phyloP scores from a whole-genome alignment of 2,113 vertebrate species.

The Grus americana region DNA sequence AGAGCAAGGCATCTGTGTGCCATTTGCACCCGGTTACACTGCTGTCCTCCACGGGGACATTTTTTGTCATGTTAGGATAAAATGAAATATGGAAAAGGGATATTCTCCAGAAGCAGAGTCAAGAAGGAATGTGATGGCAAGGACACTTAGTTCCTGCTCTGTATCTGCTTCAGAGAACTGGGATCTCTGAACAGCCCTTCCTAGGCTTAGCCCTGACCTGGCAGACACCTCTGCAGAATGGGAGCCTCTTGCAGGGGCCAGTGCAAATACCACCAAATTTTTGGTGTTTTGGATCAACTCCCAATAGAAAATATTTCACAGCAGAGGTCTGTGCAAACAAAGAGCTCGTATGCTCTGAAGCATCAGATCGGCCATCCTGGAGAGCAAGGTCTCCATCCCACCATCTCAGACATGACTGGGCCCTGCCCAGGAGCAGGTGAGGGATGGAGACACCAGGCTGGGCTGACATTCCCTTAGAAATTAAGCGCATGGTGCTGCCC shows the following conservation, averaged over 20 bases:
- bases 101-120: background rate
- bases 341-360: no score
- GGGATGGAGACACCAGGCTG: background rate
- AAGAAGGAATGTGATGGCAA: background rate
- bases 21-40: rapidly evolving
- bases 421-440: no score
- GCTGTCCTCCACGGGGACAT: background rate
- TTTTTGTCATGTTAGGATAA: background rate
- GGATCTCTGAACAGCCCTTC: background rate
- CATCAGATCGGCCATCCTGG: background rate
- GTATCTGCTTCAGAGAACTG: rapidly evolving
- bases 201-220: background rate
- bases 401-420: rapidly evolving
- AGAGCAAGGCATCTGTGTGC: rapidly evolving
- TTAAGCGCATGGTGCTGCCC: rapidly evolving
- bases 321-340: background rate
- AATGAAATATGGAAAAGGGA: background rate
- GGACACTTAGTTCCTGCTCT: background rate
- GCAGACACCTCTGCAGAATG: background rate
- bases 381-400: background rate
- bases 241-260: background rate
- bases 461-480: background rate
- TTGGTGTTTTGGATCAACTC: background rate
- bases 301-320: background rate
- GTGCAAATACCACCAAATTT: background rate